Evolutionary conservation across 2,888 invertebrate species (phyloP), one percentile per base, ranked within the genome.

Genomic region (Schizotus pectinicornis): DNA sequence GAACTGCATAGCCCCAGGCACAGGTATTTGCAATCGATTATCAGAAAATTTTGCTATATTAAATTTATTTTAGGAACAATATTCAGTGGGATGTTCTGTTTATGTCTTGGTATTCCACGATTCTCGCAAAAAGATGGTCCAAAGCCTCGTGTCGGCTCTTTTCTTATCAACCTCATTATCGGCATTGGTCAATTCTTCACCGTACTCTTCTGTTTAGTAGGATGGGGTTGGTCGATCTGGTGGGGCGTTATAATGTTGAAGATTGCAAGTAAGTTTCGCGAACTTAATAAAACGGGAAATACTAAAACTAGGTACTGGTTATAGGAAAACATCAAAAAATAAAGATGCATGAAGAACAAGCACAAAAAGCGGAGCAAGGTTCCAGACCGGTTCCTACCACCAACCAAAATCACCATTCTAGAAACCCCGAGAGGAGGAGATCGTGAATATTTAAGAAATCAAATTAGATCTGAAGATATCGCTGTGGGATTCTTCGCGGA

Each of bases 221-320:
- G 98, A 11, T 98, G 97, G 97, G 96, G 97, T 67, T 98, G 98
- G 98, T 94, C 95, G 59, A 90, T 98, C 63, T 95, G 95, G 88
- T 98, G 98, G 98, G 98, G 97, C 1, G 89, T 95, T 65, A 92
- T 94, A 73, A 92, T 97, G 89, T 81, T 97, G 62, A 89, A 88
- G 74, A 86, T 94, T 71, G 90, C 97, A 61, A 89, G 97, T 97
- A 80, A 88, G 92, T 86, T 62, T 52, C 11, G 12, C 6, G 11
- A 34, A 36, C 9, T 35, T 42, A 59, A 42, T 45, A 36, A 45
- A 51, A 22, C 5, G 5, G 5, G 5, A 22, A 22, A 22, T 3
- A 3, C 22, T 22, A 22, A 46, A 22, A 61, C 58, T n/a, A n/a
- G n/a, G n/a, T n/a, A n/a, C n/a, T n/a, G n/a, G n/a, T 56, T 48